Conservation (phyloP, 2,888 invertebrate genomes). For the Drosophila buzzatii region DNA sequence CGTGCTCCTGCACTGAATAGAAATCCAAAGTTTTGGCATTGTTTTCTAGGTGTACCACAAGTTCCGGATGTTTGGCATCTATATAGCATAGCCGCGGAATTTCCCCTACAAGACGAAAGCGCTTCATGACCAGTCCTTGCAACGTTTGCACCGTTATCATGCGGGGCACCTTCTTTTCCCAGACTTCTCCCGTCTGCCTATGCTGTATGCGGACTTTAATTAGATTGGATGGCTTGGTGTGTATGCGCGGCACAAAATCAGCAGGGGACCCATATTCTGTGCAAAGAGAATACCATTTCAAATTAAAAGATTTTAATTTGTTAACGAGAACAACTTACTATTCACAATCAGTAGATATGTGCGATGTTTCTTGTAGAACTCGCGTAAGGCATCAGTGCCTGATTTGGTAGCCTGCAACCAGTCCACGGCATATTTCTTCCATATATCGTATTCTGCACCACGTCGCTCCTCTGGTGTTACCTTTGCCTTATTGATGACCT, state of each 20-base stretch:
- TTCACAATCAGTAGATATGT: slow-evolving; percentile 90
- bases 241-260: slow-evolving; percentile 88
- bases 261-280: slow-evolving; percentile 94
- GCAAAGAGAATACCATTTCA: background rate
- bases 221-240: slow-evolving; percentile 89
- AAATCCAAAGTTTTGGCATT: slow-evolving; percentile 92
- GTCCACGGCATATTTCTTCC: slow-evolving; percentile 92
- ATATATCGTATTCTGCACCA: slow-evolving; percentile 96
- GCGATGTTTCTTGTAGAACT: slow-evolving; percentile 90
- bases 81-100: slow-evolving; percentile 85
- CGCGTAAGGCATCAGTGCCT: slow-evolving; percentile 84
- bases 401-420: slow-evolving; percentile 88
- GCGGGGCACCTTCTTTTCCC: slow-evolving; percentile 90
- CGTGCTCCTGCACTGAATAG: slow-evolving; percentile 94
- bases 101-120: slow-evolving; percentile 87
- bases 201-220: slow-evolving; percentile 88
- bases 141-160: slow-evolving; percentile 94
- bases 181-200: slow-evolving; percentile 85
- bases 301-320: background rate
- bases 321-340: slow-evolving; percentile 87
- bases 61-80: slow-evolving; percentile 87
- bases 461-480: slow-evolving; percentile 90
- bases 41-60: slow-evolving; percentile 92
- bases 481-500: slow-evolving; percentile 90
- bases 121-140: slow-evolving; percentile 91